Evolutionary conservation across 2,888 invertebrate genomes (phyloP).

Genomic region (Amiota minor): DNA sequence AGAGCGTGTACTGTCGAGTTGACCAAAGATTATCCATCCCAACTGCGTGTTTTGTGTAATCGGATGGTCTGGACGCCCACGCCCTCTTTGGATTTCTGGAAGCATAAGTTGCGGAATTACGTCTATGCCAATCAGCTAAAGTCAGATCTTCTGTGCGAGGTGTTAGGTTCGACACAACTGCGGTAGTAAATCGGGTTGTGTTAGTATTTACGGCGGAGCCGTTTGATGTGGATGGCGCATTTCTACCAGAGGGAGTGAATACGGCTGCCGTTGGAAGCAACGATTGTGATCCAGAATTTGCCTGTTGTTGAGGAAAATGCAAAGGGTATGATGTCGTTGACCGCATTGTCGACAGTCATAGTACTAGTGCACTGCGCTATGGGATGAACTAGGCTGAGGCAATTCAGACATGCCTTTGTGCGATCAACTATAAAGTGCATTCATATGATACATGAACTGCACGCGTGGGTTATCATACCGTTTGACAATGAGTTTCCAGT

Average conservation of each 20-base stretch:
- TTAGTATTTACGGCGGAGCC: neutral
- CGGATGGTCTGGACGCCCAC: too few species aligned
- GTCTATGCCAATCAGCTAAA: neutral
- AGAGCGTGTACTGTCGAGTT: too few species aligned
- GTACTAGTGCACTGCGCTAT: neutral
- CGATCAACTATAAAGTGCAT: neutral
- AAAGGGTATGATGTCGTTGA: neutral
- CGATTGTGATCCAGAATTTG: too few species aligned
- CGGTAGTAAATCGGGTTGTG: neutral
- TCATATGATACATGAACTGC: neutral
- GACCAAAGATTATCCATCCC: too few species aligned
- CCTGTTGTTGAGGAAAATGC: too few species aligned
- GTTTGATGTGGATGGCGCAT: neutral
- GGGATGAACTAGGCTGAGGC: neutral
- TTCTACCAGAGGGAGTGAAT: too few species aligned
- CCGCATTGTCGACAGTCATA: slow-evolving; percentile 6
- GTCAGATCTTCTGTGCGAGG: neutral
- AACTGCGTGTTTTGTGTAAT: too few species aligned
- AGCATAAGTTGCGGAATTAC: too few species aligned
- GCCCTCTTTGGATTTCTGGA: too few species aligned
- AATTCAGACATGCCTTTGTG: slow-evolving; percentile 4
- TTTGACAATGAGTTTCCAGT: slow-evolving; percentile 18
- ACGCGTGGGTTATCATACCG: slow-evolving; percentile 1
- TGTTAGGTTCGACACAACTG: neutral
- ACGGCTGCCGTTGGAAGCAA: too few species aligned